Percentiles rank a stretch among this genome's conserved stretches.
Evolutionary conservation across 2,888 invertebrate genomes (phyloP).

Genomic region (Atrina japonica): DNA sequence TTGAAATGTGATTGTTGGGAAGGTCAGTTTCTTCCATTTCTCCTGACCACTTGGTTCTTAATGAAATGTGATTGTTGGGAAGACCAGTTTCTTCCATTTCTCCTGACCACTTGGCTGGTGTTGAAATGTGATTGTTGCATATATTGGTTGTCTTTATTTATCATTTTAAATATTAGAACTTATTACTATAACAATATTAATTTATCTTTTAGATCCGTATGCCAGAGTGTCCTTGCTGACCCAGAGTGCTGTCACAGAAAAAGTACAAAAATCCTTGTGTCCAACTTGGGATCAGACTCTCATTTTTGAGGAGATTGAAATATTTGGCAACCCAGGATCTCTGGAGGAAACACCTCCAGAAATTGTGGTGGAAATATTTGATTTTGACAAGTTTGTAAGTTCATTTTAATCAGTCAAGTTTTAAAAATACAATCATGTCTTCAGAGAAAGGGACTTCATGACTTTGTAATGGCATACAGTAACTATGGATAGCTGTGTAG

Average conservation of each 20-base stretch:
- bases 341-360: constrained; percentile 79
- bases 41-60: too few species aligned
- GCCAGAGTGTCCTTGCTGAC: constrained; percentile 81
- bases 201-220: constrained; percentile 82
- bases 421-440: not conserved
- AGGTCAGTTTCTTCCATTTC: too few species aligned
- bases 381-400: constrained; percentile 81
- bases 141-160: too few species aligned
- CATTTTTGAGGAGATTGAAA: constrained; percentile 80
- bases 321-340: constrained; percentile 77
- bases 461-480: not conserved
- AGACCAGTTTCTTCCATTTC: too few species aligned
- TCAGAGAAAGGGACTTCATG: not conserved
- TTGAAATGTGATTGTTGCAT: too few species aligned
- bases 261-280: constrained; percentile 79
- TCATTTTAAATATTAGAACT: too few species aligned
- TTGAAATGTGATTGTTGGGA: too few species aligned
- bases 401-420: not conserved
- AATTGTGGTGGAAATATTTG: constrained; percentile 81
- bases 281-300: constrained; percentile 82
- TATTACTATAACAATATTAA: too few species aligned
- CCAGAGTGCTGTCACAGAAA: constrained; percentile 80
- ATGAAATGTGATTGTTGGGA: too few species aligned
- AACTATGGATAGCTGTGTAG: not conserved
- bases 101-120: too few species aligned